Percentiles rank a stretch among this genome's conserved stretches.
Conservation (phyloP, 2,797 vertebrate species). For the Chrosomus eos region DNA sequence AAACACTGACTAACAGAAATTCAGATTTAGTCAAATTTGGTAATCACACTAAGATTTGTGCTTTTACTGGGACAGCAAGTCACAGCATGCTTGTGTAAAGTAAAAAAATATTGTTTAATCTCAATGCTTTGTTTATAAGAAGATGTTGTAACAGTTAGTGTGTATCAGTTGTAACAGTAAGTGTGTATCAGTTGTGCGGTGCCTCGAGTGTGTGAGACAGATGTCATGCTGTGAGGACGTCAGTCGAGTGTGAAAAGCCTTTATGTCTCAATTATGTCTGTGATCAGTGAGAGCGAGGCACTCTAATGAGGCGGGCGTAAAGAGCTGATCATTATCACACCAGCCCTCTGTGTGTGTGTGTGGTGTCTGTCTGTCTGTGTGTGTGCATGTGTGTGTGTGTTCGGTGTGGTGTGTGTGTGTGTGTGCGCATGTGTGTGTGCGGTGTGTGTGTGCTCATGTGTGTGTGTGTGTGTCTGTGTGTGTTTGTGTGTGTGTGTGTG, state of each 20-base stretch:
- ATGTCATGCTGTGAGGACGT: conserved; percentile 82
- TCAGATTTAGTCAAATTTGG: background rate
- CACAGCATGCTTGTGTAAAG: background rate
- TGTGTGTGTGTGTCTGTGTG: conserved; percentile 19
- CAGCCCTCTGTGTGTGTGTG: conserved; percentile 28
- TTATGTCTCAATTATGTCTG: conserved; percentile 80
- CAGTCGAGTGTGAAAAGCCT: conserved; percentile 83
- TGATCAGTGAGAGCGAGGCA: conserved; percentile 71
- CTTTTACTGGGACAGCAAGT: too few relatives aligned
- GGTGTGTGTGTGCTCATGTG: background rate
- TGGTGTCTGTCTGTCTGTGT: conserved; percentile 25
- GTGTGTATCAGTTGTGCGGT: too few relatives aligned
- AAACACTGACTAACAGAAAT: background rate
- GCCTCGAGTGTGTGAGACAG: too few relatives aligned
- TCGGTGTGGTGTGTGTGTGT: background rate
- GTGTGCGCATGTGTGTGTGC: too few relatives aligned
- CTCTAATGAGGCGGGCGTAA: conserved; percentile 66
- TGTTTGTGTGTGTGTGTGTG: conserved; percentile 18
- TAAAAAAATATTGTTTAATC: background rate
- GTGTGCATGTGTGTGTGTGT: conserved; percentile 22
- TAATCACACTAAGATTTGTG: background rate
- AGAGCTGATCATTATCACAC: conserved; percentile 63
- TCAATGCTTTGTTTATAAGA: background rate
- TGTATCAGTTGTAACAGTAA: too few relatives aligned
- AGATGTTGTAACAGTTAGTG: too few relatives aligned